Percentiles rank a stretch among this genome's conserved stretches.
Conservation (phyloP, 2,888 invertebrate species). For the Troides aeacus region DNA sequence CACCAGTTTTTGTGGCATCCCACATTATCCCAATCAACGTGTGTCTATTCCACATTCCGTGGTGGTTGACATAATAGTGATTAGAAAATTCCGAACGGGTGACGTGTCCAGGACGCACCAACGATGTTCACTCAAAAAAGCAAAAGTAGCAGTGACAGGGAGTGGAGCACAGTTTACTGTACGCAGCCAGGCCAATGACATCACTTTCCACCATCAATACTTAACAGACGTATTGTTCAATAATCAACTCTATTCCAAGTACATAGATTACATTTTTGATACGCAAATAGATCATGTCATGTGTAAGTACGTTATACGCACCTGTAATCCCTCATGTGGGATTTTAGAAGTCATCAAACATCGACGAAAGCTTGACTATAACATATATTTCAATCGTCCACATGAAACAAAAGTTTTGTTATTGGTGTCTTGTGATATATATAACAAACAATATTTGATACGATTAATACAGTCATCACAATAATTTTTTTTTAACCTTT, state of each 20-base stretch:
- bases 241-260: conserved; percentile 45
- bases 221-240: conserved; percentile 36
- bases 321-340: conserved; percentile 34
- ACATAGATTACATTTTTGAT: conserved; percentile 44
- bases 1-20: neutral
- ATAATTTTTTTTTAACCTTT: too few species aligned
- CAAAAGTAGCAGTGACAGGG: conserved; percentile 70
- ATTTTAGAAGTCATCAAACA: conserved; percentile 12
- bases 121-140: conserved; percentile 67
- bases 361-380: conserved; percentile 1
- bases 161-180: conserved; percentile 57
- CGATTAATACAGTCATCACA: too few species aligned
- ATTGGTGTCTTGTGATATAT: too few species aligned
- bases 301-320: conserved; percentile 32
- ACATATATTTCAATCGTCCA: neutral
- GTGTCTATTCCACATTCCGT: conserved; percentile 24
- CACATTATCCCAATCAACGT: conserved; percentile 42
- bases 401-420: neutral
- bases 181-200: conserved; percentile 70
- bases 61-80: conserved; percentile 39
- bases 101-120: conserved; percentile 65
- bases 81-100: conserved; percentile 69
- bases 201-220: conserved; percentile 53
- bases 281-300: conserved; percentile 35
- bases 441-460: too few species aligned